Evolutionary conservation across 2,113 vertebrate species (phyloP).

Genomic region (Cercocebus atys): DNA sequence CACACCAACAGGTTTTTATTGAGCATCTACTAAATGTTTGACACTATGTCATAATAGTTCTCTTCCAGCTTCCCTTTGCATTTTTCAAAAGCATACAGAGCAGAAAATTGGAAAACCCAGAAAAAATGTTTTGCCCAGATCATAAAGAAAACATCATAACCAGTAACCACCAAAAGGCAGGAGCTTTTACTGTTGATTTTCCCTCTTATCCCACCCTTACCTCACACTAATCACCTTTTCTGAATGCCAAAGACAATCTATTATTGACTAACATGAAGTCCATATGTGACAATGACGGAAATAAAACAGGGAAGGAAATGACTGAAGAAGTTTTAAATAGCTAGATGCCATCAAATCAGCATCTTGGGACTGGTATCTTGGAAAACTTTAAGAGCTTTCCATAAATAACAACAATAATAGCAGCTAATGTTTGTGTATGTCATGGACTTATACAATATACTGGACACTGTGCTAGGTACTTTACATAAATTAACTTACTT

Average conservation of each 20-base stretch:
- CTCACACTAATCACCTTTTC: neutral
- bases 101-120: neutral
- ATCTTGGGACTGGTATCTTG: neutral
- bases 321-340: neutral
- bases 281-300: neutral
- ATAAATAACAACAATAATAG: neutral
- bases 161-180: neutral
- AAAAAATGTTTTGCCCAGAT: neutral
- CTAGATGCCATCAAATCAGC: neutral
- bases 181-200: neutral
- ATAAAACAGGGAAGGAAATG: conserved; percentile 18
- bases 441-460: neutral
- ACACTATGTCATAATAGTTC: neutral
- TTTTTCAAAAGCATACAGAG: neutral
- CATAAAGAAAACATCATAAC: neutral
- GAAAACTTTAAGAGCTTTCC: conserved; percentile 23
- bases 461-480: neutral
- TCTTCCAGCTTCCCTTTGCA: neutral
- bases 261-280: neutral
- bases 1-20: neutral
- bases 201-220: neutral
- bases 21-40: neutral
- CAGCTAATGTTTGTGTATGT: neutral
- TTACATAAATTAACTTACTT: neutral
- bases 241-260: neutral